phyloP scores from a whole-genome alignment of 1,140 invertebrate species.

The Physella acuta region DNA sequence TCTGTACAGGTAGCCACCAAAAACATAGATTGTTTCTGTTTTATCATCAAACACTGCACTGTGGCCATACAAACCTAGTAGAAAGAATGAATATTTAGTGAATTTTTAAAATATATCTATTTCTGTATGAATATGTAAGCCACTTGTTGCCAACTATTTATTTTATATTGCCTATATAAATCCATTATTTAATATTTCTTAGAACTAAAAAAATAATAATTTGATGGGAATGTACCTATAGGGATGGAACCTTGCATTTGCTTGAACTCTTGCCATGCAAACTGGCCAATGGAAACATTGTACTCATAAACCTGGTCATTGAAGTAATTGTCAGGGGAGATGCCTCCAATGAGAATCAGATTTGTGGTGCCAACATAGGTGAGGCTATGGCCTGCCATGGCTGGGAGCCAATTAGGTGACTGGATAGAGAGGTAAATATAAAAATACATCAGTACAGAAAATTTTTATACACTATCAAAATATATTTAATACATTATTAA shows the following conservation, averaged over 20 bases:
- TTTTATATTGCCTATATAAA: too few relatives aligned
- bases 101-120: too few relatives aligned
- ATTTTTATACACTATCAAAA: too few relatives aligned
- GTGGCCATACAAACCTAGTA: constrained; percentile 82
- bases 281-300: constrained; percentile 67
- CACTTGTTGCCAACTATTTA: background rate
- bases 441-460: too few relatives aligned
- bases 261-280: constrained; percentile 69
- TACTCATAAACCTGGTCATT: constrained; percentile 78
- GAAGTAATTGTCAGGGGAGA: constrained; percentile 68
- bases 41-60: constrained; percentile 81
- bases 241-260: constrained; percentile 70
- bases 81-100: too few relatives aligned
- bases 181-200: too few relatives aligned
- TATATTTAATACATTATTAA: too few relatives aligned
- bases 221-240: constrained; percentile 60
- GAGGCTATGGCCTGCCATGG: constrained; percentile 84
- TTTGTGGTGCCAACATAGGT: constrained; percentile 76
- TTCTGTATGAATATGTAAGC: too few relatives aligned
- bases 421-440: constrained; percentile 21
- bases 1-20: constrained; percentile 80
- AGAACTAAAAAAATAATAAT: background rate
- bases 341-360: constrained; percentile 84
- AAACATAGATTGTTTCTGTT: constrained; percentile 84
- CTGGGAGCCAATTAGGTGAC: constrained; percentile 59